Base-by-base conservation (phyloP, 2,888 invertebrate species). In the Dolichopus griseipennis region DNA sequence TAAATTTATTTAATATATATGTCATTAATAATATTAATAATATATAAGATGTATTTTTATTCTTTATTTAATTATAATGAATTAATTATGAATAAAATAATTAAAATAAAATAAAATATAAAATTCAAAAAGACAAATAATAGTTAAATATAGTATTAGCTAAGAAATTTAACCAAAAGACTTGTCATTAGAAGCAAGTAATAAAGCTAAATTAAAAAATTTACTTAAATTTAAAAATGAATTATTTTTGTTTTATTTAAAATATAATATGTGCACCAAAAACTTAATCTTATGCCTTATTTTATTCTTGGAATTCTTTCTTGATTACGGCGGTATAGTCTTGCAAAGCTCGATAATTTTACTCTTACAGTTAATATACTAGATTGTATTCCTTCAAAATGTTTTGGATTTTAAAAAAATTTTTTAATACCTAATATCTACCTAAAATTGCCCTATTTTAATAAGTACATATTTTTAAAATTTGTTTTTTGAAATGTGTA, bases 61-160 rank as follows among this genome's bases (percentile, higher is more conserved):
- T 52, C 52, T 52, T 52, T 52, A 52, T 52, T 52, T 52, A 52
- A 52, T 52, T 52, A 37, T 37, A 37, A 37, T 37, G 12, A 52
- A 52, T 18, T 52, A 52, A 52, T 52, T 18, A 52, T 52, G 15
- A 52, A 52, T 15, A 18, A n/a, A 18, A 52, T 52, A 52, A 52
- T 52, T 52, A 52, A n/a, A 52, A 52, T 52, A 18, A n/a, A 52
- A 37, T 37, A 52, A 52, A 52, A 18, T 52, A 52, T 52, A 6
- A 52, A 52, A 52, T 52, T 52, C 52, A 52, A n/a, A 52, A 52
- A 52, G 52, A 52, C 52, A 52, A 52, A 52, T 52, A 52, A 52
- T 52, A 52, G 52, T 52, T 52, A 52, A 52, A 52, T 52, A 52
- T 52, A 52, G 52, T 52, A 52, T 52, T 52, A 52, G 52, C 52